A percentile compares a stretch with the other conserved stretches of the same genome.
Evolutionary conservation across 2,797 vertebrate genomes (phyloP).

Genomic region (Mormyrus proboscirostris): DNA sequence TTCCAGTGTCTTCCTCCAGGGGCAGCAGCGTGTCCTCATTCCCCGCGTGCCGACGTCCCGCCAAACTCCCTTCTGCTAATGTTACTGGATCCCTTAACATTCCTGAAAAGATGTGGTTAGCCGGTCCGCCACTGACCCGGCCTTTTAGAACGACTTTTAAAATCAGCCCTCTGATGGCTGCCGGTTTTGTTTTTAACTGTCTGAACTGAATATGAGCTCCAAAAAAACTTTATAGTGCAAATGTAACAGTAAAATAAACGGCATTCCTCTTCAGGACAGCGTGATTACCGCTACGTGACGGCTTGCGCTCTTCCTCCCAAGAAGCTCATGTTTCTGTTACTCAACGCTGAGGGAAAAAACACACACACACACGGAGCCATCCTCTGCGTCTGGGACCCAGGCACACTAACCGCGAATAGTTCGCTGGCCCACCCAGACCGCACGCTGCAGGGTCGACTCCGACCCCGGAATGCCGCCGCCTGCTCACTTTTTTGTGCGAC

Average conservation of each 20-base stretch:
- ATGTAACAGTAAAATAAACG: not conserved
- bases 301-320: not conserved
- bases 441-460: not conserved
- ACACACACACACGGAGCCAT: not conserved
- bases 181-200: not conserved
- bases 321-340: not conserved
- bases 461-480: not conserved
- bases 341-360: not conserved
- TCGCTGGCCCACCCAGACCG: not conserved
- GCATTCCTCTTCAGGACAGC: not conserved
- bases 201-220: not conserved
- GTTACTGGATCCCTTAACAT: slow-evolving; percentile 2
- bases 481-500: not conserved
- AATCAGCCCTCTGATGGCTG: not conserved
- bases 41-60: not conserved
- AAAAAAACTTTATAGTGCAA: not conserved
- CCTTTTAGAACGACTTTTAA: not conserved
- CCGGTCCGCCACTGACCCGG: not conserved
- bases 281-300: not conserved
- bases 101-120: not conserved
- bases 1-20: not conserved
- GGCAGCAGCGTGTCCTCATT: not conserved
- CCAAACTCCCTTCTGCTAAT: not conserved
- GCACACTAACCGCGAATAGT: not conserved
- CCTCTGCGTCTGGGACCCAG: not conserved